Conservation (phyloP, 2,113 vertebrate genomes). For the Callaeas wilsoni region DNA sequence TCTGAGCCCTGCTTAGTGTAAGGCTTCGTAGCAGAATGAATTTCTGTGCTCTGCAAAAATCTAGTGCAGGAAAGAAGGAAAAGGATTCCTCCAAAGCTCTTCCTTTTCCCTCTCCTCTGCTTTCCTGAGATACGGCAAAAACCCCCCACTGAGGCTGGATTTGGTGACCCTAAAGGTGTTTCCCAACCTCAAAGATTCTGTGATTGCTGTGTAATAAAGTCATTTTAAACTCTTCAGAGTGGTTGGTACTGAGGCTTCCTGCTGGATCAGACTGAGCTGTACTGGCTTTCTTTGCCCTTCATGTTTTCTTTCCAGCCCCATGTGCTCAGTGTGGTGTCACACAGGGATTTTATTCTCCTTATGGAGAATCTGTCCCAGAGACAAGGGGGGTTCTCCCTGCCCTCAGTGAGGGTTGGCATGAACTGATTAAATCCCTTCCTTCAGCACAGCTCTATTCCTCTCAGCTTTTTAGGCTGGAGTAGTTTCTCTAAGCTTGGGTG, state of each 20-base stretch:
- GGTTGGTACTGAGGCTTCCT: neutral
- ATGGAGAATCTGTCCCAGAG: neutral
- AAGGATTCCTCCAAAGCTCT: neutral
- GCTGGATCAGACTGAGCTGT: neutral
- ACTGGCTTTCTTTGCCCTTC: neutral
- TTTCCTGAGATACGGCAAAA: neutral
- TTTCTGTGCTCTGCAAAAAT: neutral
- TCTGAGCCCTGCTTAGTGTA: neutral
- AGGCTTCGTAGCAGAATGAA: rapidly evolving
- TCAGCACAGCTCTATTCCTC: neutral
- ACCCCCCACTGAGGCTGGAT: rapidly evolving
- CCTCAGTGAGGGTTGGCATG: neutral
- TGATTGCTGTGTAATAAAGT: neutral
- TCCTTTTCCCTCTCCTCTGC: neutral
- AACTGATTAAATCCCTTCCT: neutral
- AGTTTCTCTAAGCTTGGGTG: neutral
- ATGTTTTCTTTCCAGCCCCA: rapidly evolving
- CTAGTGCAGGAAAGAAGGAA: neutral
- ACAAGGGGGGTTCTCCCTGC: no score
- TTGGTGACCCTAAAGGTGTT: neutral
- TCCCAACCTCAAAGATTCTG: neutral
- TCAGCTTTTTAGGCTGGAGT: neutral
- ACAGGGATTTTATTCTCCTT: neutral
- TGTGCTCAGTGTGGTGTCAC: rapidly evolving
- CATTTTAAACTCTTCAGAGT: neutral